Base-by-base conservation (phyloP, 2,113 vertebrate genomes). In the Gobius niger region DNA sequence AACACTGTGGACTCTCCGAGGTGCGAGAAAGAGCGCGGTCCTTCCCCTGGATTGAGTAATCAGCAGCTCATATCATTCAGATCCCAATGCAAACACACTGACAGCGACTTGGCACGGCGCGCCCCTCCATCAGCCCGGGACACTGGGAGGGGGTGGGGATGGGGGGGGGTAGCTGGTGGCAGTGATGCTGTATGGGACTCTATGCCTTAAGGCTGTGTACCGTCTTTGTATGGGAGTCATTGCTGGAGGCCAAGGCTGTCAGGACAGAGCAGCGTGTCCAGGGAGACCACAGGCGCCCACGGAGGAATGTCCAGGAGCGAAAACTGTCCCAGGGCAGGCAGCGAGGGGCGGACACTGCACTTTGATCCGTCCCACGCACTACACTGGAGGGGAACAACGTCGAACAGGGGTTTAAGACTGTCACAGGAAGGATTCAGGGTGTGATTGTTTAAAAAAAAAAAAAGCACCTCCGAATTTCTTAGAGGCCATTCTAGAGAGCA, bases 221-320 rank as follows among this genome's bases (percentile, higher is more conserved):
- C 18, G 78, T 82, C 88, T 93, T 96, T 96, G 94, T 96, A 87
- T 86, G 82, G 82, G 87, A 85, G 86, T 92, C 93, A 93, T 67
- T 88, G 76, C 85, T 79, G 68, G 85, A 83, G 75, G 94, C 94
- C 86, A 90, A 79, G 75, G 50, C 82, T 88, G 87, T 89, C 89
- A 90, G 75, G 83, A 82, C 90, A 91, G 63, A 87, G 88, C 87
- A 64, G 51, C 44, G 95, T 98, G 92, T 93, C 95, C 90, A 73
- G 88, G 90, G 95, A 91, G 85, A 96, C 93, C 68, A 75, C 84
- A 85, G 92, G 87, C 82, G 91, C 80, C 76, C 83, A 18, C 78
- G 24, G 82, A 91, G 93, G 95, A 97, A 98, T 96, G 95, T 87
- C 85, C 78, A 16, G 40, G 81, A 84, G 85, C 56, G 78, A 67